Evolutionary conservation across 2,113 vertebrate genomes (phyloP), one percentile per base, ranked within the genome.

Genomic region (Perca schrenkii): DNA sequence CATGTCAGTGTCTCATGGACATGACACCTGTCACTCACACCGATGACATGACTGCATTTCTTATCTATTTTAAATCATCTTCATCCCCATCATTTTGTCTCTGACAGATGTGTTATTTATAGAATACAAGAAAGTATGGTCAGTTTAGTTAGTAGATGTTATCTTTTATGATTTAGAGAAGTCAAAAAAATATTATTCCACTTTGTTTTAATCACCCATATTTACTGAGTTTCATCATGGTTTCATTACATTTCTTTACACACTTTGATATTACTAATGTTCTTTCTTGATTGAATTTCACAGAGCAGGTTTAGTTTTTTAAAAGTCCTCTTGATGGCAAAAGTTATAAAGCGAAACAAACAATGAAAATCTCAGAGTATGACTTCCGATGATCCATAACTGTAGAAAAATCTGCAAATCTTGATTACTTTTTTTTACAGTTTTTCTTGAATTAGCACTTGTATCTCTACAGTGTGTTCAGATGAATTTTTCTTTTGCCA

Each of bases 1-100:
- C 86, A 90, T 90, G 83, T 92, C 81, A 80, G 75, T 86, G 83
- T 90, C 71, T 89, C 80, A 77, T 71, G n/a, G 77, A 91, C 87
- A 86, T 88, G 85, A 86, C 83, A 80, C 83, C 79, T 82, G 87
- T 84, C 89, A 86, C 82, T 92, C 84, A 86, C 75, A 77, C 74
- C 1, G 49, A 88, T 76, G 79, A 88, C 88, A 84, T 57, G 83
- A 88, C 77, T 77, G 69, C 82, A 74, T 85, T 82, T 86, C 73
- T 70, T 84, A 82, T 86, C 68, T 86, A 82, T 77, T 90, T 88
- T 82, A 2, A 84, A 79, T 84, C 78, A 82, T 77, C 66, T 53
- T 74, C 46, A 46, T 87, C 77, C 68, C 61, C 78, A 82, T 90
- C 68, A 77, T 71, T 79, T 80, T 28, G 52, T 85, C 57, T 82